phyloP scores from a whole-genome alignment of 2,797 vertebrate genomes.

The Hydrocynus forskahlii region DNA sequence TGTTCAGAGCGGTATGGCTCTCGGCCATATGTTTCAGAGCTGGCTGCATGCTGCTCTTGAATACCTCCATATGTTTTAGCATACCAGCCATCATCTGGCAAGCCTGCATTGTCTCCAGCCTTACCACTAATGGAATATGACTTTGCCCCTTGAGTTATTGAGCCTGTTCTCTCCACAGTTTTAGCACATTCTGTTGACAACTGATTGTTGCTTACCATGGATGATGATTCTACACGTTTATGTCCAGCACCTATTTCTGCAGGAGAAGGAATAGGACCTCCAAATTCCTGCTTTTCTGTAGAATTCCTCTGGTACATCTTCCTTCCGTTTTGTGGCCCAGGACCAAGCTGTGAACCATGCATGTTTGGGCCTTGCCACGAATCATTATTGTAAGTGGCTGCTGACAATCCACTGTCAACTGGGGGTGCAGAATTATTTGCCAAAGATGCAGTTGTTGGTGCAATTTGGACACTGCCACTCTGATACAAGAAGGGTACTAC shows the following conservation, averaged over 20 bases:
- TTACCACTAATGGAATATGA: conserved; percentile 15
- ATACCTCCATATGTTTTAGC: conserved; percentile 69
- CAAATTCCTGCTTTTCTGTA: conserved; percentile 15
- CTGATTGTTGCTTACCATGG: conserved; percentile 26
- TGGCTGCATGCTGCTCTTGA: conserved; percentile 25
- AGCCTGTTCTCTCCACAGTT: conserved; percentile 79
- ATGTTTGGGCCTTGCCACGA: conserved; percentile 45
- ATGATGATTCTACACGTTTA: conserved; percentile 11
- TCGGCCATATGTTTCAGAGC: conserved; percentile 50
- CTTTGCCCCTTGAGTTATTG: conserved; percentile 71
- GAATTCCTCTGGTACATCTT: conserved; percentile 30
- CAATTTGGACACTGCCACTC: conserved; percentile 3
- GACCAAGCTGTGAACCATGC: conserved; percentile 22
- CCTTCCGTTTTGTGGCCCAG: conserved; percentile 17
- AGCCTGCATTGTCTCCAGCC: conserved; percentile 51
- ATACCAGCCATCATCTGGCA: conserved; percentile 72
- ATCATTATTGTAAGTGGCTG: conserved; percentile 15
- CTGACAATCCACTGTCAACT: not conserved
- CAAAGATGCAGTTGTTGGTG: conserved; percentile 14
- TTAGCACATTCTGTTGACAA: conserved; percentile 59
- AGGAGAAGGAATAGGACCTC: conserved; percentile 25
- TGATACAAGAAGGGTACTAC: conserved; percentile 60
- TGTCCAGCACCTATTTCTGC: not conserved
- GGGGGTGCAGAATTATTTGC: conserved; percentile 2
- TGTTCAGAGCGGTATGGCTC: conserved; percentile 47